These are phyloP conservation scores for Takifugu bimaculatus DNA, from an alignment of 2,113 vertebrate species.

Conservation along the genomic window DNA sequence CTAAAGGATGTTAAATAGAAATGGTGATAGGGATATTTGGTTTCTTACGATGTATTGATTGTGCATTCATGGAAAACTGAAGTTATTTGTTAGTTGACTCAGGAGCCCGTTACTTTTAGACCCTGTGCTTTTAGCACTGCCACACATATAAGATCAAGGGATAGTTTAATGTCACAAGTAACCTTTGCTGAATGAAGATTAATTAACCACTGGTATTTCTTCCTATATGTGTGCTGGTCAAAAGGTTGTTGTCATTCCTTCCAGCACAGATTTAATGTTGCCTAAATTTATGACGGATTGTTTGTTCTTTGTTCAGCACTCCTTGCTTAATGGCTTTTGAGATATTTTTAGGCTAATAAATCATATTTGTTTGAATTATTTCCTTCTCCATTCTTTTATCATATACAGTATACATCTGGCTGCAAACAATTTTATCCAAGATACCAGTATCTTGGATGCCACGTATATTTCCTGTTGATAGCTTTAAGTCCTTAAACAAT, in stretches of 20 bases:
- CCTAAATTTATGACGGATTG: not conserved
- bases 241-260: not conserved
- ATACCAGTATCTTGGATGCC: too few relatives aligned
- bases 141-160: too few relatives aligned
- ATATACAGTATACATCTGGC: not conserved
- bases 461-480: too few relatives aligned
- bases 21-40: conserved; percentile 26
- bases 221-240: not conserved
- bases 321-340: conserved; percentile 10
- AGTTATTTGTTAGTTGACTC: too few relatives aligned
- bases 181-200: not conserved
- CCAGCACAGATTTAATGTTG: too few relatives aligned
- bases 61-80: too few relatives aligned
- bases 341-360: conserved; percentile 21
- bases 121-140: too few relatives aligned
- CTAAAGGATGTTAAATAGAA: conserved; percentile 20
- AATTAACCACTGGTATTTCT: too few relatives aligned
- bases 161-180: too few relatives aligned
- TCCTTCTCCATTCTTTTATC: not conserved
- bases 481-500: too few relatives aligned
- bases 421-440: too few relatives aligned
- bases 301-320: conserved; percentile 22
- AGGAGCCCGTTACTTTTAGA: too few relatives aligned
- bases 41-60: conserved; percentile 41
- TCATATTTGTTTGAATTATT: conserved; percentile 17